A percentile compares a stretch with the other conserved stretches of the same genome.
These are phyloP conservation scores for Knipowitschia caucasica DNA, from an alignment of 2,797 vertebrate species.

Conservation along the genomic window DNA sequence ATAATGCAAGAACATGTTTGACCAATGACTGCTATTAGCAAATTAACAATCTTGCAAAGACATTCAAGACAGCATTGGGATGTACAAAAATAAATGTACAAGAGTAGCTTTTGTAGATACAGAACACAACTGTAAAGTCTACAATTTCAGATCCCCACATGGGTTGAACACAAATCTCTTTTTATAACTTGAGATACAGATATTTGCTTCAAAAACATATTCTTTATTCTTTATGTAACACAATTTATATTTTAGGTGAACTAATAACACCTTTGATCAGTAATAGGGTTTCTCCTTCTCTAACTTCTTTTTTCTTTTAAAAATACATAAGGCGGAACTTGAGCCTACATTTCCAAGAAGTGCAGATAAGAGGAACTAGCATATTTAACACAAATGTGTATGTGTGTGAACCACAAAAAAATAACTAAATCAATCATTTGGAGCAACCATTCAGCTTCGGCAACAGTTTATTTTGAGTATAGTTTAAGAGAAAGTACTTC, in stretches of 20 bases:
- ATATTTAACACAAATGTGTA: conserved; percentile 60
- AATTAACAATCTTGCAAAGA: no score
- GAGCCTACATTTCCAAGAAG: conserved; percentile 70
- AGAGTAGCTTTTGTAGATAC: no score
- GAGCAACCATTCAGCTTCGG: no score
- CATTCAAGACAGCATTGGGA: no score
- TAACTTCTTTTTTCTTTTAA: conserved; percentile 51
- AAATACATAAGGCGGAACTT: conserved; percentile 68
- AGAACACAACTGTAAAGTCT: no score
- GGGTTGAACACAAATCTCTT: not conserved
- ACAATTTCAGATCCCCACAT: no score
- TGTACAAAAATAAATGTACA: no score
- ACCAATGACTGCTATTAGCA: no score
- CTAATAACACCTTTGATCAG: not conserved
- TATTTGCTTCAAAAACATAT: not conserved
- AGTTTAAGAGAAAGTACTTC: no score
- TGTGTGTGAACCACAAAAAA: conserved; percentile 9
- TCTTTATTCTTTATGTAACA: not conserved
- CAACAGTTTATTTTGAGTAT: no score
- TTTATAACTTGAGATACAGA: not conserved
- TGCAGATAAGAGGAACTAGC: conserved; percentile 72
- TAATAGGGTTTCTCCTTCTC: conserved; percentile 23
- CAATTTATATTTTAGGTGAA: no score
- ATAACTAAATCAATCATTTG: not conserved
- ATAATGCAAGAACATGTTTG: no score